Conservation (phyloP, 2,797 vertebrate genomes). For the Tenualosa thibaudeaui region DNA sequence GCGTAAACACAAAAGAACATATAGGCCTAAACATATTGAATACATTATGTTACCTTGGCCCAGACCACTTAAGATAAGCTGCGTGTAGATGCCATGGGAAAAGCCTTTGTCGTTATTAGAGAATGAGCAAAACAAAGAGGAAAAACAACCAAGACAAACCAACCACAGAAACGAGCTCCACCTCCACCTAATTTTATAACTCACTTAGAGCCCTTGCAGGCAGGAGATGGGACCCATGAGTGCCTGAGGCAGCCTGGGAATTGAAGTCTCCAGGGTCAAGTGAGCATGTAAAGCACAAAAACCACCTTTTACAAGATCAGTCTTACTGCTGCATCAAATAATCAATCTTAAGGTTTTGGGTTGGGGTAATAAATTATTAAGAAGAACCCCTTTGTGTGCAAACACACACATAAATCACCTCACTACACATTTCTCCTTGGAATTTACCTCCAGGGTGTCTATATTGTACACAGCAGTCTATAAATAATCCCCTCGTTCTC, state of each 20-base stretch:
- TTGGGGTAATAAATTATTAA: background rate
- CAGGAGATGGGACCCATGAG: background rate
- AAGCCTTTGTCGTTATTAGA: background rate
- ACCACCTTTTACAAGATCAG: background rate
- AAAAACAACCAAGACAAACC: slow-evolving; percentile 7
- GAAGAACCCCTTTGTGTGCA: background rate
- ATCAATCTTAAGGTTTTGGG: background rate
- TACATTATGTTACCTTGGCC: background rate
- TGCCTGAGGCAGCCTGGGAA: background rate
- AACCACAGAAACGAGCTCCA: slow-evolving; percentile 47
- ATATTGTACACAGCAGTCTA: slow-evolving; percentile 55
- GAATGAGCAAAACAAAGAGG: slow-evolving; percentile 4
- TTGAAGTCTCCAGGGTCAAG: background rate
- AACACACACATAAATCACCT: background rate
- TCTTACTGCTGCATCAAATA: background rate
- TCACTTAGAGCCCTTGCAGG: slow-evolving; percentile 55
- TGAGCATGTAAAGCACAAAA: background rate
- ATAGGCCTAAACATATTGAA: background rate
- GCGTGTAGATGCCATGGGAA: background rate
- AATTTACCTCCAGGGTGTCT: slow-evolving; percentile 59
- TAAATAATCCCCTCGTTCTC: slow-evolving; percentile 66
- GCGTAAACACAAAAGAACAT: background rate
- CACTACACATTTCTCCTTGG: slow-evolving; percentile 57
- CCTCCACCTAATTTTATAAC: slow-evolving; percentile 51
- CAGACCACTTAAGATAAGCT: background rate